Base-by-base conservation (phyloP, 2,888 invertebrate species). In the Carterocephalus palaemon region DNA sequence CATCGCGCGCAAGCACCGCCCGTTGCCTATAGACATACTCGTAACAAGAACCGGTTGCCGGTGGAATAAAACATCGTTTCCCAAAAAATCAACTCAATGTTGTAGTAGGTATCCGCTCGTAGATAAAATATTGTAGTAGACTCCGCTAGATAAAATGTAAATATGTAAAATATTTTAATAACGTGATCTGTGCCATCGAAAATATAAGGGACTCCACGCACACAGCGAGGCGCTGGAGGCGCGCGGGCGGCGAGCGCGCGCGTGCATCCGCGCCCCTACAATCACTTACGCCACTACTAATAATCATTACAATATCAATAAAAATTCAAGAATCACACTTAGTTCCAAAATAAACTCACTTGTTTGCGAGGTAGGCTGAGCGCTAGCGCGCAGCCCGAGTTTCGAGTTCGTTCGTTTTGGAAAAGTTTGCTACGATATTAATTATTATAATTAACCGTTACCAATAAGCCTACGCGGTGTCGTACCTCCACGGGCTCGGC, bases 281-380 rank as follows among this genome's bases (percentile, higher is more conserved):
- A 76, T 83, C 82, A 83, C 85, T 83, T 83, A 85, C 72, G 81
- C 81, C 75, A 80, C 85, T 85, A 86, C 85, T 81, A 83, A 84
- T 81, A 83, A 83, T 84, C 79, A 80, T 85, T 86, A 87, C 82
- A 83, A 86, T 86, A 87, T 84, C 80, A 87, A 86, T 87, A 85
- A 88, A 87, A 88, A 87, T 86, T 85, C 90, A 90, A 90, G 90
- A 90, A 90, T 90, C 90, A 91, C 90, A 91, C 90, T 90, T 90
- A 90, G 89, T 90, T 88, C 90, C 90, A 90, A 90, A 91, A 90
- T 89, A 90, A 91, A 91, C 90, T 91, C 90, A 91, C 90, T 91
- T 90, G 88, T 89, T 85, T 91, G 90, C 90, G 90, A 91, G 90
- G 90, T 89, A 90, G 90, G 90, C 86, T 86, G 86, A 70, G 85